Evolutionary conservation across 1,140 invertebrate genomes (phyloP).

Genomic region (Drosophila serrata): DNA sequence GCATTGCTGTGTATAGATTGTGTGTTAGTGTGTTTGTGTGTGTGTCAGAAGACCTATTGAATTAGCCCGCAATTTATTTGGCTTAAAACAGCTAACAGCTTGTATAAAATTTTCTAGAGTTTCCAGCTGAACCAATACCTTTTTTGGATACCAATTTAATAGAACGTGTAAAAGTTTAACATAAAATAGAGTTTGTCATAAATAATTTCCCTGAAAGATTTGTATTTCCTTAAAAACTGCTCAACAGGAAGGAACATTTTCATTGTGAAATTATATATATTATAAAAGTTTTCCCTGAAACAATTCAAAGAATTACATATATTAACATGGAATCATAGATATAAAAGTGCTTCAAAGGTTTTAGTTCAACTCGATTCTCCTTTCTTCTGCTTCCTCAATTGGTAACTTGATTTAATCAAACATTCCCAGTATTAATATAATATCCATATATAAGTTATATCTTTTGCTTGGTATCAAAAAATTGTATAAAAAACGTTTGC

Average conservation of each 20-base stretch:
- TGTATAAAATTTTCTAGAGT: constrained; percentile 38
- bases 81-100: constrained; percentile 52
- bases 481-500: constrained; percentile 78
- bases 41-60: constrained; percentile 42
- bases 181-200: constrained; percentile 1
- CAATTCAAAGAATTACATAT: background rate
- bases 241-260: constrained; percentile 11
- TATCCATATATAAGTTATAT: constrained; percentile 65
- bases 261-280: background rate
- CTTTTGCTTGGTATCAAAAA: constrained; percentile 75
- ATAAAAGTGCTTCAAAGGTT: background rate
- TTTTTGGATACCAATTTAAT: background rate
- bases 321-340: background rate
- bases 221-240: background rate
- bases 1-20: constrained; percentile 16
- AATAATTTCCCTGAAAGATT: constrained; percentile 9
- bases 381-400: background rate
- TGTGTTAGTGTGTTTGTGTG: constrained; percentile 14
- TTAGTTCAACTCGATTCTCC: constrained; percentile 27
- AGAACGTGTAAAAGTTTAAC: background rate
- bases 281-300: constrained; percentile 25
- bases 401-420: constrained; percentile 30
- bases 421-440: constrained; percentile 51
- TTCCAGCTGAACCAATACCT: constrained; percentile 38
- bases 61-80: constrained; percentile 45